A percentile compares a stretch with the other conserved stretches of the same genome.
These are phyloP conservation scores for Odocoileus virginianus DNA, from an alignment of 2,113 vertebrate species.

Conservation along the genomic window DNA sequence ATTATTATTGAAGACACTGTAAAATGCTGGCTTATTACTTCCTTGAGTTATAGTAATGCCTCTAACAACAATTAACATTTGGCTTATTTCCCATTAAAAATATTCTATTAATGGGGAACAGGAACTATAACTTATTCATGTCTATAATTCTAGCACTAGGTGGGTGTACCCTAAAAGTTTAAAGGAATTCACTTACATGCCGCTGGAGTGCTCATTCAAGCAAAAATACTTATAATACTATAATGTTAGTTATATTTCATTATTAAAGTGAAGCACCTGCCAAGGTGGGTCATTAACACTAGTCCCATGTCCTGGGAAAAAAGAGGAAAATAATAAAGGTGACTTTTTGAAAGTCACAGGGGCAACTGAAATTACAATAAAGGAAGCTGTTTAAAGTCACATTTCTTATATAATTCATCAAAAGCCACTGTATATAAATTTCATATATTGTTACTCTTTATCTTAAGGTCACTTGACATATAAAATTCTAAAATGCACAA, in stretches of 20 bases:
- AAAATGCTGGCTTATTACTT: neutral
- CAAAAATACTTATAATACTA: constrained; percentile 35
- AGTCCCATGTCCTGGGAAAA: neutral
- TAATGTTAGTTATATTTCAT: neutral
- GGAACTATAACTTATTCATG: neutral
- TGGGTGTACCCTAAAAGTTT: neutral
- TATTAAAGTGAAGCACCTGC: neutral
- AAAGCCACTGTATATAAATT: neutral
- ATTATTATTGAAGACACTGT: neutral
- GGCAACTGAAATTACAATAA: constrained; percentile 22
- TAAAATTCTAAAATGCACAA: neutral
- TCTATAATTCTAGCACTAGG: neutral
- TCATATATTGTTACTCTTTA: neutral
- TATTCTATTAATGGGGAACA: neutral
- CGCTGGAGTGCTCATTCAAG: neutral
- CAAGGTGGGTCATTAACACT: neutral
- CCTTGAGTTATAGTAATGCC: constrained; percentile 27
- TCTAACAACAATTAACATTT: constrained; percentile 12
- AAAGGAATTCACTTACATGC: neutral
- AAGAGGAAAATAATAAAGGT: constrained; percentile 36
- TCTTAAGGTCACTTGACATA: neutral
- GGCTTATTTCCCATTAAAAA: constrained; percentile 36
- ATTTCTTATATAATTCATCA: neutral
- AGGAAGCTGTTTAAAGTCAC: neutral
- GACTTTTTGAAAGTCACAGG: neutral